Conservation (phyloP, 30 jellyfish, hydroid and myxozoan species). For the Turritopsis rubra region DNA sequence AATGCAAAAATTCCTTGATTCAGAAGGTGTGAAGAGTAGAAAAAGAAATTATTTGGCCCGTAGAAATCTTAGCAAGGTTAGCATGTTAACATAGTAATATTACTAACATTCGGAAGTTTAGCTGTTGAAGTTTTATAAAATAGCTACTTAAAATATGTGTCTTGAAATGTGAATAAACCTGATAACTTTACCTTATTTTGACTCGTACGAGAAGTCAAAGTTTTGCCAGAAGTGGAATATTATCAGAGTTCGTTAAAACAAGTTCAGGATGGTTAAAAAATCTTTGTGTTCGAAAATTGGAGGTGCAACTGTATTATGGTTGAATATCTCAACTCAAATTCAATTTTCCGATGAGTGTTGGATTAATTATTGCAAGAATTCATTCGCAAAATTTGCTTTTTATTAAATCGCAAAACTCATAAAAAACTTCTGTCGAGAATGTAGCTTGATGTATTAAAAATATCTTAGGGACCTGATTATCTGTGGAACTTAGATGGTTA, state of each 20-base stretch:
- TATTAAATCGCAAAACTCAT: background rate
- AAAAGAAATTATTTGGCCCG: background rate
- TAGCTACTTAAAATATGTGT: too few relatives aligned
- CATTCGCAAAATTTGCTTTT: background rate
- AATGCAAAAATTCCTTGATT: background rate
- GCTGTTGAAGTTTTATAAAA: too few relatives aligned
- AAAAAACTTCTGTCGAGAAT: background rate
- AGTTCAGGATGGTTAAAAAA: background rate
- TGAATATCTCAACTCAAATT: background rate
- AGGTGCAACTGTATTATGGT: background rate
- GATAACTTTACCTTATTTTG: too few relatives aligned
- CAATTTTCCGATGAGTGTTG: background rate
- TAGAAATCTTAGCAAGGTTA: background rate
- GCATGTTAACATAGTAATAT: background rate
- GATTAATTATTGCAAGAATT: background rate
- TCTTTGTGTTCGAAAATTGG: background rate
- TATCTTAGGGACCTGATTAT: background rate
- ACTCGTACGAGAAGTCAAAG: too few relatives aligned
- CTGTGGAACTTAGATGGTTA: background rate
- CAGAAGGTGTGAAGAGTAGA: slow-evolving; percentile 16
- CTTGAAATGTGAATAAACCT: too few relatives aligned
- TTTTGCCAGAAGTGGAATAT: background rate
- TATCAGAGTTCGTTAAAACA: background rate
- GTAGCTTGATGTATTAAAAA: background rate
- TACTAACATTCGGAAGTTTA: background rate